Base-by-base conservation (phyloP, 2,797 vertebrate genomes). In the Pyrrhura leucotis region DNA sequence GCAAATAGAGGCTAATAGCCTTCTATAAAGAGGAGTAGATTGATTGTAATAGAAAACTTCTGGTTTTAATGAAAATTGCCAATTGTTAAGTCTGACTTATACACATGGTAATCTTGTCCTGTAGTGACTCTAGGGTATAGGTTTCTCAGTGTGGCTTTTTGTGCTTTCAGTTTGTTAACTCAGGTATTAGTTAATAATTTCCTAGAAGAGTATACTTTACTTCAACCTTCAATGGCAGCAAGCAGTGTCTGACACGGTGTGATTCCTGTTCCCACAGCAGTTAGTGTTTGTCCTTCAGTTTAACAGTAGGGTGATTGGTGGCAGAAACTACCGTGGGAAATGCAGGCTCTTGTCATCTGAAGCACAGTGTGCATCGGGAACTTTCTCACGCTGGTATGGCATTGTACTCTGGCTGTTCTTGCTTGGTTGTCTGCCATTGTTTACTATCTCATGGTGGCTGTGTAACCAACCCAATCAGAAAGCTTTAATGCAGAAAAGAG, bases 371-470 rank as follows among this genome's bases (percentile, higher is more conserved):
- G 92, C 96, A 67, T 96, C 77, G 76, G 95, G 96, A 88, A 96
- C 95, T 98, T 99, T 99, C 98, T 97, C 98, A 99, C 98, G 98
- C 98, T 96, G 97, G 73, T 88, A 83, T 89, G 97, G 97, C 97
- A 92, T 97, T 97, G 93, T 96, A 62, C 97, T 97, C 97, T 97
- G 94, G 97, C 96, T 85, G 50, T 93, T 96, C 95, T 96, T 96
- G 95, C 96, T 97, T 97, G 97, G 96, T 97, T 95, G 96, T 97
- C 97, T 97, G 96, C 97, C 94, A 97, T 96, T 97, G 98, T 98
- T 98, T 97, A 93, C 98, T 98, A 2, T 98, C 94, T 97, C 96
- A n/a, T 97, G 97, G 96, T 98, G 97, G 98, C 95, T 87, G 94
- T 96, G 97, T 98, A 98, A 98, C 98, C 95, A 98, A 95, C 97